Evolutionary conservation across 2,888 invertebrate species (phyloP).

Genomic region (Willowsia nigromaculata): DNA sequence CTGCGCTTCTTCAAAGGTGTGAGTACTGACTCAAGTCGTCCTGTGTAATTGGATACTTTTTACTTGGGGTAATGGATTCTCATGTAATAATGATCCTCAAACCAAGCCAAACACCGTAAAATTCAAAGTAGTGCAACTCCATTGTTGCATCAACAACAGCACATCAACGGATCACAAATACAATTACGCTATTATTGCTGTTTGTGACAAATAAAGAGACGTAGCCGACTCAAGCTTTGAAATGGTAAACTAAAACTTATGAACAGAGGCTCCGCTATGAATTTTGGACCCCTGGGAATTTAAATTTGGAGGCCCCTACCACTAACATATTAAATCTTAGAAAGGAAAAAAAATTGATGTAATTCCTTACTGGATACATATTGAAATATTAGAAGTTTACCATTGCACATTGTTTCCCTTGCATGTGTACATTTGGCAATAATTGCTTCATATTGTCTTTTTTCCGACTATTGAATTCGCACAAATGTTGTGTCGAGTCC

Average conservation of each 20-base stretch:
- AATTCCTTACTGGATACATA: no score
- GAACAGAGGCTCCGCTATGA: no score
- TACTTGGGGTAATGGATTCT: constrained; percentile 19
- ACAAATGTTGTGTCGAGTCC: no score
- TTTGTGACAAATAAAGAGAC: constrained; percentile 36
- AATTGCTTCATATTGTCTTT: no score
- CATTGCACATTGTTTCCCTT: no score
- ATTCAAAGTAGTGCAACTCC: constrained; percentile 13
- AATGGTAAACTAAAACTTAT: constrained; percentile 19
- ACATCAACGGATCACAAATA: constrained; percentile 16
- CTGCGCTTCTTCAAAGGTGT: not conserved
- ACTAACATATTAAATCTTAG: no score
- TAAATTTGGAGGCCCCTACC: no score
- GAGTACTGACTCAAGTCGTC: not conserved
- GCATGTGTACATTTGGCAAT: no score
- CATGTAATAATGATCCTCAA: not conserved
- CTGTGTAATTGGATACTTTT: constrained; percentile 56
- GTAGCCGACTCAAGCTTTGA: not conserved
- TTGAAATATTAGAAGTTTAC: no score
- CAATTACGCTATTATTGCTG: constrained; percentile 29
- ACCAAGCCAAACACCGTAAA: constrained; percentile 22
- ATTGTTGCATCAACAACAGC: constrained; percentile 32
- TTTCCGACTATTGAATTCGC: no score
- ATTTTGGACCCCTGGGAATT: no score
- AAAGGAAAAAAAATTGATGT: no score